phyloP scores from a whole-genome alignment of 2,113 vertebrate genomes.

The Athene cunicularia region DNA sequence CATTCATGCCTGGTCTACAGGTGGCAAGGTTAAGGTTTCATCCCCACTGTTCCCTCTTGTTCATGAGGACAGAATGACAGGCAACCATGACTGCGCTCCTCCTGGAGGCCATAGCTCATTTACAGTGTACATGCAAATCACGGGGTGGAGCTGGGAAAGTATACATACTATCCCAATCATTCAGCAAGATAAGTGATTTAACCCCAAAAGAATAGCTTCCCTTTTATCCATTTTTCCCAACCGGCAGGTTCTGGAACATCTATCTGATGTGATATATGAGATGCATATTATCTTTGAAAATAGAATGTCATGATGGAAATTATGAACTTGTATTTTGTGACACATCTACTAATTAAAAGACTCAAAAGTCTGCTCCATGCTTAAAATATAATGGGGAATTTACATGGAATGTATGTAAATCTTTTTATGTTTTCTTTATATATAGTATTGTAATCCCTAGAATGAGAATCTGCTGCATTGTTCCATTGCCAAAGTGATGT shows the following conservation, averaged over 20 bases:
- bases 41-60: background rate
- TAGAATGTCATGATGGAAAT: background rate
- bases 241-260: background rate
- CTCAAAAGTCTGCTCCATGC: background rate
- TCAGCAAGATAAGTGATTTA: background rate
- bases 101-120: background rate
- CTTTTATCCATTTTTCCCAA: background rate
- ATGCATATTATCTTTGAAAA: background rate
- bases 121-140: background rate
- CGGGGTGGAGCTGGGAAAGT: background rate
- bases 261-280: background rate
- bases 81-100: background rate
- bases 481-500: conserved; percentile 35
- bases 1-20: too few relatives aligned
- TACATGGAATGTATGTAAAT: background rate
- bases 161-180: background rate
- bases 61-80: background rate
- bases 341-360: background rate
- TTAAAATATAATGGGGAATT: conserved; percentile 20
- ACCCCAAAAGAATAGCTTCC: background rate
- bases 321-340: background rate
- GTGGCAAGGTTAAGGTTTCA: background rate
- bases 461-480: background rate
- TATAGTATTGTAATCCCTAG: background rate
- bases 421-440: conserved; percentile 21